Conservation (phyloP, 2,888 invertebrate genomes). For the Eupithecia abbreviata region DNA sequence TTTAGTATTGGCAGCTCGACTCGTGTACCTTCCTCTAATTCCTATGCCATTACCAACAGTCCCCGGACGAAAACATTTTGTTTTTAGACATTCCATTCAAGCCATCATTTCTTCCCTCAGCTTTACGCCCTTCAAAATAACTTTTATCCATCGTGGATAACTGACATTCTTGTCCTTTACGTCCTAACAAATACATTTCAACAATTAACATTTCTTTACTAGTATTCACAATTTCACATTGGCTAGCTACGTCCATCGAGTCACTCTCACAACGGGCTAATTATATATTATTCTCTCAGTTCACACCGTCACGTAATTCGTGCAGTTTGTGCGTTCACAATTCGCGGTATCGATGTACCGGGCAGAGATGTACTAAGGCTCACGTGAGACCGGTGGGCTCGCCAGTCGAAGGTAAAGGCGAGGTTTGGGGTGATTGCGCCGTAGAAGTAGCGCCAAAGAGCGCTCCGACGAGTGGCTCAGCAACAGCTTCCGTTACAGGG, state of each 20-base stretch:
- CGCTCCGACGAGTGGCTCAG: conserved; percentile 48
- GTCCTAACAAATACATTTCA: conserved; percentile 68
- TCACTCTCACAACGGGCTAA: conserved; percentile 60
- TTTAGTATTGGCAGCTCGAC: conserved; percentile 35
- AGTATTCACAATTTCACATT: conserved; percentile 76
- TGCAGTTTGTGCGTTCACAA: conserved; percentile 54
- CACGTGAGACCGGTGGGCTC: conserved; percentile 56
- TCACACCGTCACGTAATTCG: conserved; percentile 57
- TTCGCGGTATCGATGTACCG: conserved; percentile 37
- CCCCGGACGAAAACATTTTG: neutral
- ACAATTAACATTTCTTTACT: conserved; percentile 77
- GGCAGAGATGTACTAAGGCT: conserved; percentile 42
- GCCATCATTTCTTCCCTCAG: conserved; percentile 57
- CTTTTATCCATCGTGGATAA: conserved; percentile 50
- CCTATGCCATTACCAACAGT: conserved; percentile 13
- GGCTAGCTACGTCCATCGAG: conserved; percentile 70
- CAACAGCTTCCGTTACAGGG: conserved; percentile 47
- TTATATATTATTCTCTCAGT: conserved; percentile 59
- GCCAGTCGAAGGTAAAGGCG: conserved; percentile 34
- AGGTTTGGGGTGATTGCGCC: conserved; percentile 49
- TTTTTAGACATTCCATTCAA: conserved; percentile 2
- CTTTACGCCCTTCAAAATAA: conserved; percentile 50
- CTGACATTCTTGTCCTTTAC: conserved; percentile 68
- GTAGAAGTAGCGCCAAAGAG: conserved; percentile 40
- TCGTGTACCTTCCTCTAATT: conserved; percentile 13